phyloP scores from a whole-genome alignment of 1,140 invertebrate species.

The Laupala kohalensis region DNA sequence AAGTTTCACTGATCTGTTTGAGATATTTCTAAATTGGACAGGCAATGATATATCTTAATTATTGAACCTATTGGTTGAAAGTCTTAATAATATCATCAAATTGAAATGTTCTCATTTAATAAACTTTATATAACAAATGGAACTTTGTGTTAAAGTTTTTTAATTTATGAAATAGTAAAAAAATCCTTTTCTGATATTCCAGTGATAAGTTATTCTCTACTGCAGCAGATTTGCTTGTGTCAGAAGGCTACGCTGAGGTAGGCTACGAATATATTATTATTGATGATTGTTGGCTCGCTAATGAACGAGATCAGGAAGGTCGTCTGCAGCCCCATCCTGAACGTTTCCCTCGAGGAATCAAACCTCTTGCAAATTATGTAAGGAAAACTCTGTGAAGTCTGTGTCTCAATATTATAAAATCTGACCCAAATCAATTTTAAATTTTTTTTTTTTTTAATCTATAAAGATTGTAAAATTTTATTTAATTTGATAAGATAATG shows the following conservation, averaged over 20 bases:
- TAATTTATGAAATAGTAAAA: neutral
- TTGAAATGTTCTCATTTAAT: neutral
- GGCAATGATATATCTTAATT: no score
- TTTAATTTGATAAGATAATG: neutral
- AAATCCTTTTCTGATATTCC: no score
- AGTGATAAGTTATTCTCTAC: slow-evolving; percentile 42
- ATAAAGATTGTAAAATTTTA: neutral
- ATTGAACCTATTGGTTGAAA: no score
- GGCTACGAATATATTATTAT: slow-evolving; percentile 46
- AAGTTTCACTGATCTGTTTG: no score
- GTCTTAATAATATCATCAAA: no score
- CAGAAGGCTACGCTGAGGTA: slow-evolving; percentile 37
- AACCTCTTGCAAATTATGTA: slow-evolving; percentile 43
- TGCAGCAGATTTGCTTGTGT: slow-evolving; percentile 39
- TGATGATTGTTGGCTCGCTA: slow-evolving; percentile 46
- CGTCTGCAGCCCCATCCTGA: slow-evolving; percentile 36
- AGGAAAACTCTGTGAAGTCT: no score
- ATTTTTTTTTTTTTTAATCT: neutral
- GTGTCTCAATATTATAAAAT: no score
- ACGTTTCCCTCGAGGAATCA: slow-evolving; percentile 46
- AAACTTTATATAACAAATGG: neutral
- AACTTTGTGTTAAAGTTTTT: neutral
- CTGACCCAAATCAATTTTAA: neutral
- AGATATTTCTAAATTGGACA: no score
- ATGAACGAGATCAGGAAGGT: slow-evolving; percentile 31